Evolutionary conservation across 2,113 vertebrate species (phyloP).

Genomic region (Epinephelus cyanopodus): DNA sequence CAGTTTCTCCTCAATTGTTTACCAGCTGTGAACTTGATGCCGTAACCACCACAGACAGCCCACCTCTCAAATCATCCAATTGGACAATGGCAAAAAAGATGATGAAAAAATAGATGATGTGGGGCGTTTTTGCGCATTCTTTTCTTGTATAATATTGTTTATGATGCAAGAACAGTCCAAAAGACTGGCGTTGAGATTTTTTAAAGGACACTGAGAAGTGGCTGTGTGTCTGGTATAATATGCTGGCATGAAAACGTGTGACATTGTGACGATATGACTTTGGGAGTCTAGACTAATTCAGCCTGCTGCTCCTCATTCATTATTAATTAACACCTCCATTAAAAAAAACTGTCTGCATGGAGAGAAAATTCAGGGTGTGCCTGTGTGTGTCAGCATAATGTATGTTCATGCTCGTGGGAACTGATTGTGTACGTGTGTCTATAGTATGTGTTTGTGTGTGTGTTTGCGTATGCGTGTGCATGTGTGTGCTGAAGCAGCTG

Average conservation of each 20-base stretch:
- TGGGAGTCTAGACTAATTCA: conserved; percentile 20
- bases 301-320: conserved; percentile 60
- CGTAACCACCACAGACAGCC: too few relatives aligned
- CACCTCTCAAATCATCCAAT: too few relatives aligned
- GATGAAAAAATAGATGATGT: too few relatives aligned
- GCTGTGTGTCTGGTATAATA: not conserved
- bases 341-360: conserved; percentile 34
- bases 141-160: too few relatives aligned
- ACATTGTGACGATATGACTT: conserved; percentile 22
- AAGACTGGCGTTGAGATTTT: not conserved
- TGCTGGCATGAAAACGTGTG: not conserved
- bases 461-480: not conserved
- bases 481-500: conserved; percentile 50
- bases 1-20: too few relatives aligned
- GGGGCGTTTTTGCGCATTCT: too few relatives aligned
- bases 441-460: not conserved
- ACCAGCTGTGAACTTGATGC: too few relatives aligned
- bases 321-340: conserved; percentile 65
- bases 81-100: too few relatives aligned
- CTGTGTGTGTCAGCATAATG: conserved; percentile 15
- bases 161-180: not conserved
- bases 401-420: not conserved
- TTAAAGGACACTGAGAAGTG: not conserved
- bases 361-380: conserved; percentile 49
- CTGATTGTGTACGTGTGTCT: not conserved